Evolutionary conservation across 1,140 invertebrate species (phyloP).

Genomic region (Odontomachus brunneus): DNA sequence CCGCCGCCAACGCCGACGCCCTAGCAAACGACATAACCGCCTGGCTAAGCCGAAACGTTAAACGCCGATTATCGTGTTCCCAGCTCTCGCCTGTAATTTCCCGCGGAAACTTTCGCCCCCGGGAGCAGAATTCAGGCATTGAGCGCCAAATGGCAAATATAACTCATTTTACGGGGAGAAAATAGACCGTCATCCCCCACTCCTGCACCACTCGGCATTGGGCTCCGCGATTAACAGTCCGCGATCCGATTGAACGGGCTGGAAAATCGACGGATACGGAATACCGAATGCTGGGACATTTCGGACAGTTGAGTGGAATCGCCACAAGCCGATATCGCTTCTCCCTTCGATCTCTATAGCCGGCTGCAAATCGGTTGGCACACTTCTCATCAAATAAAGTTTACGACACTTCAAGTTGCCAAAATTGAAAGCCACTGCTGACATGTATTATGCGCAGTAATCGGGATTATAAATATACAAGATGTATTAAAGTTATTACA

Average conservation of each 20-base stretch:
- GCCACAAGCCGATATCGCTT: too few relatives aligned
- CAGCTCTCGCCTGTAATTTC: conserved; percentile 65
- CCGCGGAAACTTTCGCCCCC: conserved; percentile 47
- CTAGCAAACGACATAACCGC: conserved; percentile 68
- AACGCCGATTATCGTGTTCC: conserved; percentile 73
- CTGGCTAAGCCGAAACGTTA: conserved; percentile 73
- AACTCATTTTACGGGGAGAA: not conserved
- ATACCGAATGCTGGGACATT: too few relatives aligned
- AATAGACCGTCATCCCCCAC: not conserved
- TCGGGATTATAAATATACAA: too few relatives aligned
- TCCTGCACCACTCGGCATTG: not conserved
- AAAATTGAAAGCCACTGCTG: too few relatives aligned
- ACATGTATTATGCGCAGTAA: too few relatives aligned
- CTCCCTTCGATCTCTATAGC: too few relatives aligned
- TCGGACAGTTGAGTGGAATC: too few relatives aligned
- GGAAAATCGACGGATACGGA: too few relatives aligned
- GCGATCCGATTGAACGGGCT: not conserved
- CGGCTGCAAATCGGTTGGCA: too few relatives aligned
- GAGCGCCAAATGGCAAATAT: not conserved
- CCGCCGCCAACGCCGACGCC: conserved; percentile 23
- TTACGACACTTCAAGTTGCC: too few relatives aligned
- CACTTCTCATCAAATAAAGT: too few relatives aligned
- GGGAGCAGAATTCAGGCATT: conserved; percentile 2
- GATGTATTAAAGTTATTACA: too few relatives aligned
- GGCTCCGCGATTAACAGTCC: not conserved